Evolutionary conservation across 2,113 vertebrate species (phyloP).

Genomic region (Gobiocypris rarus): DNA sequence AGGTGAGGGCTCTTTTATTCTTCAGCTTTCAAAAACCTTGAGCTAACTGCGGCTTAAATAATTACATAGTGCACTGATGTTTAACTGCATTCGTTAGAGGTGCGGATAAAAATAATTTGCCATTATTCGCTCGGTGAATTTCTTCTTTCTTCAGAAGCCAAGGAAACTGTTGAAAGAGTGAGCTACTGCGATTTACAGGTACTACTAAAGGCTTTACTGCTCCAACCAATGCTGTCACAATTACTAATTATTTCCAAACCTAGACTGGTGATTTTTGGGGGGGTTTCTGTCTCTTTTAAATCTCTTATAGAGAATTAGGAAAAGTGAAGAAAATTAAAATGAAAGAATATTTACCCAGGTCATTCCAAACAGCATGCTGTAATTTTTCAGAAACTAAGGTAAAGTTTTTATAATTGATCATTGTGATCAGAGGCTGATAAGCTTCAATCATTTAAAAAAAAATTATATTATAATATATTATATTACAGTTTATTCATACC

Average conservation of each 20-base stretch:
- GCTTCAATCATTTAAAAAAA: too few species aligned
- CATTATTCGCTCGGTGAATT: slow-evolving; percentile 33
- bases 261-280: neutral
- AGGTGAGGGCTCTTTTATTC: slow-evolving; percentile 61
- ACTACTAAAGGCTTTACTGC: slow-evolving; percentile 9
- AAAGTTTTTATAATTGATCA: too few species aligned
- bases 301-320: too few species aligned
- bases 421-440: too few species aligned
- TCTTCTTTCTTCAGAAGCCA: slow-evolving; percentile 36
- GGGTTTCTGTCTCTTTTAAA: too few species aligned
- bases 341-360: too few species aligned
- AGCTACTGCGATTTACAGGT: neutral
- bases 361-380: too few species aligned
- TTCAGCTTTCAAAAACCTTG: slow-evolving; percentile 39
- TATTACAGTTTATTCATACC: neutral
- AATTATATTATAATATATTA: too few species aligned
- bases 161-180: slow-evolving; percentile 32
- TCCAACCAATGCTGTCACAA: slow-evolving; percentile 16
- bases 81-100: slow-evolving; percentile 48
- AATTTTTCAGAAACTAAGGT: too few species aligned
- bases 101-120: slow-evolving; percentile 18
- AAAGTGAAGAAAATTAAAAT: too few species aligned
- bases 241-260: slow-evolving; percentile 37
- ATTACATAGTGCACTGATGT: slow-evolving; percentile 51
- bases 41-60: slow-evolving; percentile 52